Evolutionary conservation across 35 echinoderm and acorn worm genomes (phyloP), one percentile per base, ranked within the genome.

Genomic region (Lytechinus variegatus): DNA sequence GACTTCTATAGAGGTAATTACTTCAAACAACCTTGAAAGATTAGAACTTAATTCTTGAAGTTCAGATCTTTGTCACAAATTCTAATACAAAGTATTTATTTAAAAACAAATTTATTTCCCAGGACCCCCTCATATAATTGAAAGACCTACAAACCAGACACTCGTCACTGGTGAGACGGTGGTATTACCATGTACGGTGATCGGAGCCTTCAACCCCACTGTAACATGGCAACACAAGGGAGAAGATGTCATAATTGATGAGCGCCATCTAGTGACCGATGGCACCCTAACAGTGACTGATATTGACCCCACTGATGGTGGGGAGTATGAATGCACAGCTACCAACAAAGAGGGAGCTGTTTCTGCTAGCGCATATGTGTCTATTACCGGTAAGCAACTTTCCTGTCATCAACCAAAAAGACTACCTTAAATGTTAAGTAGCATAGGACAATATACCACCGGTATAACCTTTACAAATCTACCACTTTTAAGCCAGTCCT

Each of bases 71-170:
- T 60, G 13, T 28, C 54, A 53, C 27, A 16, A 28, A 27, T 92
- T 6, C 27, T 10, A n/a, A 87, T 29, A 6, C 33, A 44, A 44
- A 44, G 33, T 44, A 44, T 44, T 44, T 44, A 44, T 44, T 44
- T 44, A 2, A 44, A 44, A 44, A 44, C 0, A 44, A 44, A 94
- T 6, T 19, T 92, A 44, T 24, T 91, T 60, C n/a, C 13, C 72
- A 99, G 98, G 98, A 61, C 98, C 97, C 24, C 98, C 98, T 28
- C 92, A 95, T 27, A 96, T 99, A 33, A 95, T 52, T 16, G 86
- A 90, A 56, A 19, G 89, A 14, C 98, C 98, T 53, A 53, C 44
- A 52, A 99, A 99, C 51, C 56, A 95, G 0, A 95, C 96, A 11
- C 60, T 94, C 1, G 54, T 94, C 53, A 95, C 92, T 28, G 98